Evolutionary conservation across 2,797 vertebrate genomes (phyloP), one percentile per base, ranked within the genome.

Genomic region (Crenichthys baileyi): DNA sequence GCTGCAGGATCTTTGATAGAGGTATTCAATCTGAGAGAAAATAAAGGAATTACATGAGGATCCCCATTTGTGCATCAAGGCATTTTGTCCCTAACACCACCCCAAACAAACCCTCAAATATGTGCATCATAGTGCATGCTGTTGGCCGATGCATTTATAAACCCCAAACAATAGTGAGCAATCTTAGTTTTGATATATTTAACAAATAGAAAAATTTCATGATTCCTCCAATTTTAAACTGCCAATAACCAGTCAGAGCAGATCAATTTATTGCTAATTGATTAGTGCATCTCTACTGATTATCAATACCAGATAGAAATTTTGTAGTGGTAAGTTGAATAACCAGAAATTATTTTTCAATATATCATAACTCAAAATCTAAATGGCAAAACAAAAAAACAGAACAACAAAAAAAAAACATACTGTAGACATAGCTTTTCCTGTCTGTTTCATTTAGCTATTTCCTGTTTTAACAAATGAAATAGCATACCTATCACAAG

Each of bases 401-500:
- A 58, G 24, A 58, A 29, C 24, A 18, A 46, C 7, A 13, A 18
- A 26, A 60, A 26, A 24, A 55, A 22, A 0, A 56, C 15, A 22
- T 29, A 53, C n/a, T 70, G 15, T n/a, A 36, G 24, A 8, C 60
- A 36, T 26, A 36, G 5, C 29, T 63, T 60, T 11, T 22, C 15
- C 41, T 7, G 46, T 50, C 18, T 75, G 53, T 36, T 68, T 12
- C 16, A 70, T 58, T 80, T 20, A 70, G 78, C n/a, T 36, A 51
- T 18, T 44, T 61, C 12, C 58, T 58, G 72, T 72, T 73, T 46
- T 55, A 26, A 71, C 31, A 74, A 31, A 71, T 12, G 7, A 72
- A 31, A 79, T 3, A 29, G n/a, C 36, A 51, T 24, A 0, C 79
- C 77, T 73, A 70, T 83, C 55, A 78, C 72, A 79, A 70, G 12